A percentile compares a stretch with the other conserved stretches of the same genome.
Evolutionary conservation across 2,888 invertebrate species (phyloP).

Genomic region (Omphaloscelis lunosa): DNA sequence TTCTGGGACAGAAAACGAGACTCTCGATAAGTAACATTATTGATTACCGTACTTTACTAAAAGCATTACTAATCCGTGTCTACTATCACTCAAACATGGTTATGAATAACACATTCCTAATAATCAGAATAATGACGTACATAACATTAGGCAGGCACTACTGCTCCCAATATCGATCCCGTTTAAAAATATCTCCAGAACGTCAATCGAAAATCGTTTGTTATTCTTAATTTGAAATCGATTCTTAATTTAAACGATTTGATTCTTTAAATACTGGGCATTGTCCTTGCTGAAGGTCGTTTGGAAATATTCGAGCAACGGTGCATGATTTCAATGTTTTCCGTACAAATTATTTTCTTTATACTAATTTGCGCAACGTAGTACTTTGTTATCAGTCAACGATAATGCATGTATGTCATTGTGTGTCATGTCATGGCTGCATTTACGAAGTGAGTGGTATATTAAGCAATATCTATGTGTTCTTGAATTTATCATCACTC

Average conservation of each 20-base stretch:
- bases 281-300: constrained; percentile 66
- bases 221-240: constrained; percentile 50
- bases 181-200: constrained; percentile 14
- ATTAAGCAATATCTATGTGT: constrained; percentile 42
- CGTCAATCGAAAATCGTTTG: constrained; percentile 24
- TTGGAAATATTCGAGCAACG: constrained; percentile 21
- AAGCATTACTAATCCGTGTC: constrained; percentile 1
- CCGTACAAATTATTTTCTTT: constrained; percentile 20
- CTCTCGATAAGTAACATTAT: constrained; percentile 19
- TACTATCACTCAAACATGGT: not conserved
- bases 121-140: not conserved
- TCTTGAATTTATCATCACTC: constrained; percentile 17
- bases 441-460: constrained; percentile 34
- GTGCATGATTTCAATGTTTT: constrained; percentile 34
- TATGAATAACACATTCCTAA: not conserved
- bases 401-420: constrained; percentile 41
- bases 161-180: constrained; percentile 1
- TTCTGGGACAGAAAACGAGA: not conserved
- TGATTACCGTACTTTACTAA: not conserved
- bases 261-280: constrained; percentile 62
- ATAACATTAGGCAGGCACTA: not conserved
- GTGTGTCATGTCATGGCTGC: constrained; percentile 36
- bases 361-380: constrained; percentile 35
- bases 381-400: constrained; percentile 52
- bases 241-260: constrained; percentile 66